Percentiles rank a stretch among this genome's conserved stretches.
Evolutionary conservation across 2,797 vertebrate genomes (phyloP).

Genomic region (Luscinia megarhynchos): DNA sequence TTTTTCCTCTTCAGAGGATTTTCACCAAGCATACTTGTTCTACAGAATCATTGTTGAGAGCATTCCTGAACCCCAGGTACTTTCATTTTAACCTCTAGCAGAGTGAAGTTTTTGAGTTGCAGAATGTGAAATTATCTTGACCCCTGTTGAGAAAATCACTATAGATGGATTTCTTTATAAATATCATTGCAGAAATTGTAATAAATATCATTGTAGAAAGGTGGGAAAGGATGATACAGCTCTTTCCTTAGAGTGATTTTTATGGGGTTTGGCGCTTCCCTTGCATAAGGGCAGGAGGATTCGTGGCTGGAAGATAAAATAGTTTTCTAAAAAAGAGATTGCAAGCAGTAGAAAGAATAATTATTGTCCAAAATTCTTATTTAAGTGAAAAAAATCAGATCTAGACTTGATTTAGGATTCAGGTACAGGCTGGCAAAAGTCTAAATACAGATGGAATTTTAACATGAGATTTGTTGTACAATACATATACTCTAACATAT

Average conservation of each 20-base stretch:
- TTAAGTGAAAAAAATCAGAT: neutral
- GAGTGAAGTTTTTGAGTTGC: neutral
- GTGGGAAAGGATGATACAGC: neutral
- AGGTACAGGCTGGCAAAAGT: neutral
- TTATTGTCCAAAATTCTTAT: neutral
- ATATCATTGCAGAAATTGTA: neutral
- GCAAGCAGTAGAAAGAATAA: neutral
- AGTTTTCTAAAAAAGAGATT: neutral
- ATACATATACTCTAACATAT: neutral
- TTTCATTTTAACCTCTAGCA: neutral
- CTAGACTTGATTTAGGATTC: neutral
- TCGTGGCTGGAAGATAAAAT: neutral
- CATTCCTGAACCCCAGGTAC: neutral
- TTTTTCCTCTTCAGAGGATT: neutral
- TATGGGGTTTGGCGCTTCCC: neutral
- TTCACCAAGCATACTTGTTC: neutral
- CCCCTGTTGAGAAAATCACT: neutral
- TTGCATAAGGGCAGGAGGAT: neutral
- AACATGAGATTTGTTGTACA: neutral
- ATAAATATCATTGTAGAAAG: neutral
- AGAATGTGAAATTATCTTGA: slow-evolving; percentile 24
- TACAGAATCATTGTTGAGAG: slow-evolving; percentile 4
- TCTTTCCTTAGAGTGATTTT: neutral
- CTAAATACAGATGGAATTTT: neutral
- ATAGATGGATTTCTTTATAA: neutral